phyloP scores from a whole-genome alignment of 2,797 vertebrate species.

The Manis pentadactyla region DNA sequence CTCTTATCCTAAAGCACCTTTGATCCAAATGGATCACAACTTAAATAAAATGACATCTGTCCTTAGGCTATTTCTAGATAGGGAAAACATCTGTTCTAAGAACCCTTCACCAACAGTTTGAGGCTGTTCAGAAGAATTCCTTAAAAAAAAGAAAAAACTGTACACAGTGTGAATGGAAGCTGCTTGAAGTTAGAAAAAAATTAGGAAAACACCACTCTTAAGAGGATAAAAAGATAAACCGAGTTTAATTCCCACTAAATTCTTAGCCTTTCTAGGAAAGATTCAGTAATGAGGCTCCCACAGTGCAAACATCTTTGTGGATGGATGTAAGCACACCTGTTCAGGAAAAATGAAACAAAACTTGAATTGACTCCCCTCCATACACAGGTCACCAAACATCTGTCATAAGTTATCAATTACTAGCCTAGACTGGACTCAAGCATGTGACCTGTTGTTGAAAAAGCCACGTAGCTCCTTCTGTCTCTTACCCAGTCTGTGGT shows the following conservation, averaged over 20 bases:
- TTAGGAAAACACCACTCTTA: neutral
- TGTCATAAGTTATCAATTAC: conserved; percentile 75
- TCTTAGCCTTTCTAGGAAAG: conserved; percentile 9
- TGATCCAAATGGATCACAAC: conserved; percentile 66
- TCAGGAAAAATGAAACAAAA: conserved; percentile 74
- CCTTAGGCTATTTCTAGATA: conserved; percentile 61
- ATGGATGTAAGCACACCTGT: conserved; percentile 70
- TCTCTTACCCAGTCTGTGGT: neutral
- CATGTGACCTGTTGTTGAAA: conserved; percentile 62
- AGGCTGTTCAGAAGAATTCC: conserved; percentile 33
- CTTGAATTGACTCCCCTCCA: conserved; percentile 26
- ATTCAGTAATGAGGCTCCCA: neutral
- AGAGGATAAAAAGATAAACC: conserved; percentile 17
- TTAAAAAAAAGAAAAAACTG: neutral
- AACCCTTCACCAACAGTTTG: neutral
- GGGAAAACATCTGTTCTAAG: conserved; percentile 32
- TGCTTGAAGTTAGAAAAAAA: neutral
- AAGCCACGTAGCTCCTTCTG: conserved; percentile 24
- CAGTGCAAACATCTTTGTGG: neutral
- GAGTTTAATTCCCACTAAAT: conserved; percentile 15
- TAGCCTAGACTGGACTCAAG: neutral
- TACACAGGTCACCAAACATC: conserved; percentile 73
- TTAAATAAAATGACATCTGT: conserved; percentile 67
- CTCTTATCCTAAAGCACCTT: conserved; percentile 71
- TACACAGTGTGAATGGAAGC: neutral